Percentiles rank a stretch among this genome's conserved stretches.
Evolutionary conservation across 2,113 vertebrate genomes (phyloP).

Genomic region (Phylloscopus trochilus): DNA sequence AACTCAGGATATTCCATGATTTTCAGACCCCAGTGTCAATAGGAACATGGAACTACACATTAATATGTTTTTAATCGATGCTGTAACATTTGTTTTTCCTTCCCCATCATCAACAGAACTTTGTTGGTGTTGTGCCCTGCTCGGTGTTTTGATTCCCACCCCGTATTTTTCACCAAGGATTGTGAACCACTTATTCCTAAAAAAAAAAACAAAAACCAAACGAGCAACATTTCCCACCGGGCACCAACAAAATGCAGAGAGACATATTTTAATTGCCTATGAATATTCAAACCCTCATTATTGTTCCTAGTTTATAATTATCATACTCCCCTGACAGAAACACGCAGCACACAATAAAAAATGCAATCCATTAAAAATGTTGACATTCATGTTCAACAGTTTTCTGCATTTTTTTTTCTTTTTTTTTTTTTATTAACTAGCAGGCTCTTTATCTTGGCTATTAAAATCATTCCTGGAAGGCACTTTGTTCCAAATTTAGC

Average conservation of each 20-base stretch:
- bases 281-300: constrained; percentile 80
- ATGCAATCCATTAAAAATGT: constrained; percentile 64
- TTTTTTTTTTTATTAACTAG: neutral
- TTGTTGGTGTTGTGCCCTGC: neutral
- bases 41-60: neutral
- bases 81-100: neutral
- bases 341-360: constrained; percentile 60
- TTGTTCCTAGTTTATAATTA: constrained; percentile 70
- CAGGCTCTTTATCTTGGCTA: neutral
- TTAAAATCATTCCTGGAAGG: neutral
- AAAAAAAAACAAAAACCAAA: constrained; percentile 73
- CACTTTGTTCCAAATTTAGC: neutral
- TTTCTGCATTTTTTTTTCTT: neutral
- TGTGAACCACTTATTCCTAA: constrained; percentile 65
- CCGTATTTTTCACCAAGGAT: constrained; percentile 29
- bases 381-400: constrained; percentile 58
- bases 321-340: constrained; percentile 69
- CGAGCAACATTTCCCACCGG: constrained; percentile 61
- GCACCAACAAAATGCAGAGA: constrained; percentile 64
- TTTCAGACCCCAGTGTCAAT: neutral
- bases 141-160: neutral
- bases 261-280: constrained; percentile 74
- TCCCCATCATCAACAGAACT: neutral
- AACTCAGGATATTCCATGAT: neutral
- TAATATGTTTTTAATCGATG: neutral